Percentiles rank a stretch among this genome's conserved stretches.
Conservation (phyloP, 2,888 invertebrate species). For the Brachyptera risi region DNA sequence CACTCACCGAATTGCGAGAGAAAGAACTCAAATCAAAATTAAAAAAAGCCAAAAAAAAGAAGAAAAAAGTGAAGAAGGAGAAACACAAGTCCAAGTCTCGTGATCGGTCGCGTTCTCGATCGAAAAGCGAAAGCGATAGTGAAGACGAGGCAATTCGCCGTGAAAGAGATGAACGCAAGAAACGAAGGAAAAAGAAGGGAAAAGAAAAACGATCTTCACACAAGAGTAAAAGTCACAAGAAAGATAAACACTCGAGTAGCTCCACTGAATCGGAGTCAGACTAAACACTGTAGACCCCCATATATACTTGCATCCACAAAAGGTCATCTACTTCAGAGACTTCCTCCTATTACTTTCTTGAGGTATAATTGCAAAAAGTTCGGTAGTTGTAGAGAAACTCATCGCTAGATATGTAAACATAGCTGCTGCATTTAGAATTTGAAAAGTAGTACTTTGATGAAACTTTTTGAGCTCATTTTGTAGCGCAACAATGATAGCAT, state of each 20-base stretch:
- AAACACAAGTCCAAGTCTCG: conserved; percentile 38
- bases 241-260: background rate
- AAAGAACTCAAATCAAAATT: conserved; percentile 70
- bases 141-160: conserved; percentile 34
- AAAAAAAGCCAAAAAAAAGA: conserved; percentile 56
- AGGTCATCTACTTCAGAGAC: too few species aligned
- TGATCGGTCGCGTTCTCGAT: conserved; percentile 33
- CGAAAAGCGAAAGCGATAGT: conserved; percentile 40
- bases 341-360: too few species aligned
- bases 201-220: conserved; percentile 29
- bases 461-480: too few species aligned
- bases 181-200: conserved; percentile 45
- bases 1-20: conserved; percentile 73
- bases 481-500: too few species aligned
- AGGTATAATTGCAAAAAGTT: too few species aligned
- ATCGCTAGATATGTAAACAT: too few species aligned
- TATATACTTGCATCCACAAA: too few species aligned
- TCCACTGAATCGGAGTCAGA: conserved; percentile 19
- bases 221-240: conserved; percentile 32
- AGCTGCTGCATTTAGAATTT: too few species aligned
- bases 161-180: conserved; percentile 34
- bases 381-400: too few species aligned
- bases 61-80: conserved; percentile 43
- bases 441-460: too few species aligned
- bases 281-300: background rate